A percentile compares a stretch with the other conserved stretches of the same genome.
Conservation (phyloP, 2,797 vertebrate genomes). For the Nannoperca australis region DNA sequence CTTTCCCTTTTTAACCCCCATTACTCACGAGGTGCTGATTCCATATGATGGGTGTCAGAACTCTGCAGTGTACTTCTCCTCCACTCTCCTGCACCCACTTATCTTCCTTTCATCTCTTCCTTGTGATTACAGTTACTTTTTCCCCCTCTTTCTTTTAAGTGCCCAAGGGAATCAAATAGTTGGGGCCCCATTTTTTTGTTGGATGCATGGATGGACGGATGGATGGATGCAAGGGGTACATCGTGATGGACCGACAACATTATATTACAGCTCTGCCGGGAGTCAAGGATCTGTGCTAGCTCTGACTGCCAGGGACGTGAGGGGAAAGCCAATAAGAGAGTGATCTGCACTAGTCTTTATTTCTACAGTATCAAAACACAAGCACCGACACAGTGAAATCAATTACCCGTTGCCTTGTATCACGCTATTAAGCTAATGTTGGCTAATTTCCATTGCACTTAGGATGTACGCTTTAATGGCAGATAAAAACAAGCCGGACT, state of each 20-base stretch:
- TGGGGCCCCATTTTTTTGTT: background rate
- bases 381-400: conserved; percentile 27
- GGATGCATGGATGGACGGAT: conserved; percentile 5
- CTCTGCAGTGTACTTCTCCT: conserved; percentile 59
- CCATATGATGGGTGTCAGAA: conserved; percentile 76
- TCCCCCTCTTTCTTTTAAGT: conserved; percentile 20
- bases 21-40: conserved; percentile 77
- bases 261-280: conserved; percentile 52
- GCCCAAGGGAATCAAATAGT: conserved; percentile 35
- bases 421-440: conserved; percentile 36
- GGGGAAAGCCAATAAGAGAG: conserved; percentile 37
- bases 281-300: conserved; percentile 51
- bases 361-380: conserved; percentile 39
- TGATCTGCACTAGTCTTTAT: conserved; percentile 33
- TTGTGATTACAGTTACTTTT: conserved; percentile 63
- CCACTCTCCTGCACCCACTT: conserved; percentile 60
- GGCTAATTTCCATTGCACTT: conserved; percentile 40
- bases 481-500: conserved; percentile 29
- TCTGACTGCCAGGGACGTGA: conserved; percentile 49
- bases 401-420: conserved; percentile 29
- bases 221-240: conserved; percentile 20
- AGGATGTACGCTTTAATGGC: conserved; percentile 34
- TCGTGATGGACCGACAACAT: conserved; percentile 46
- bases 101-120: conserved; percentile 61
- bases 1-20: conserved; percentile 77